These are phyloP conservation scores for Hydrotaea cyrtoneurina DNA, from an alignment of 2,888 invertebrate genomes.

Conservation along the genomic window DNA sequence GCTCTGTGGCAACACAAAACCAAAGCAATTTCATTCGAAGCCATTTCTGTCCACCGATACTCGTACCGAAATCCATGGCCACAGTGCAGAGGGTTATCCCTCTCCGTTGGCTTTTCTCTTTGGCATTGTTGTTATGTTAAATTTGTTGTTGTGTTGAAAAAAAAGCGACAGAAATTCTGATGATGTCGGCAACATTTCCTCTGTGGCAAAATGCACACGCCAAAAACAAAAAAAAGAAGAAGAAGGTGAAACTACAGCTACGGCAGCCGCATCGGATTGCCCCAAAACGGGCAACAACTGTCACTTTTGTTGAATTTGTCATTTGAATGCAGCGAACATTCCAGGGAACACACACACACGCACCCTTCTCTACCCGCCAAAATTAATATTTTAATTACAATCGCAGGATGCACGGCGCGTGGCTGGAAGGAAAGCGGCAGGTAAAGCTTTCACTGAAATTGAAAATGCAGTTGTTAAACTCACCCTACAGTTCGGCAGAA, in stretches of 20 bases:
- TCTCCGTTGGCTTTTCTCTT: background rate
- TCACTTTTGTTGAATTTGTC: background rate
- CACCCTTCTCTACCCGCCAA: background rate
- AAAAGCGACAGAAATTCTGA: background rate
- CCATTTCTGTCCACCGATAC: background rate
- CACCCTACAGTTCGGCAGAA: background rate
- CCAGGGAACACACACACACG: too few species aligned
- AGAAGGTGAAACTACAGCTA: background rate
- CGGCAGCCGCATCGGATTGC: background rate
- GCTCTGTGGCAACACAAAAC: background rate
- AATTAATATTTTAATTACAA: background rate
- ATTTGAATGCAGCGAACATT: background rate
- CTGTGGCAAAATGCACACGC: background rate
- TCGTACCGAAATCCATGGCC: background rate
- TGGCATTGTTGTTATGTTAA: constrained; percentile 8
- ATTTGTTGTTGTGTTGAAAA: background rate
- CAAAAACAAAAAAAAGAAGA: background rate
- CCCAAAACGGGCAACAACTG: background rate
- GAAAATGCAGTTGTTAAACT: background rate
- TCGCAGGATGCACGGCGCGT: background rate
- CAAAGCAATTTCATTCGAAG: background rate
- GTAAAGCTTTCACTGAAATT: background rate
- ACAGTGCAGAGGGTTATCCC: background rate
- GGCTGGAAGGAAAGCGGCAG: background rate
- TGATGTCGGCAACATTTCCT: constrained; percentile 2